Evolutionary conservation across 2,888 invertebrate genomes (phyloP).

Genomic region (Drosophila lacicola): DNA sequence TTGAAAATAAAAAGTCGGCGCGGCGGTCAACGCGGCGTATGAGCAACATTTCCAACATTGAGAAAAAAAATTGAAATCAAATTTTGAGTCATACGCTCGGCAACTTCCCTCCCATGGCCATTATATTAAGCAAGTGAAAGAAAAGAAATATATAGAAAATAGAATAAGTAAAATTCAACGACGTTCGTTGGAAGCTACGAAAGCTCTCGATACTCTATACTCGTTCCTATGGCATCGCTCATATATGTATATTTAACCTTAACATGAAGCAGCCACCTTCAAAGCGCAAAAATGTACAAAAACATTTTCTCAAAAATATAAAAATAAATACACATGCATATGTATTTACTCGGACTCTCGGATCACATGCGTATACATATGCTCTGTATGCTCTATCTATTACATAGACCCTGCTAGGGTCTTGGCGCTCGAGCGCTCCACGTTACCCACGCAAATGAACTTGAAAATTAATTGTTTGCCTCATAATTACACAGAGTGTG

Average conservation of each 20-base stretch:
- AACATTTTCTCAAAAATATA: constrained; percentile 74
- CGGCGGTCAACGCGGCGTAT: constrained; percentile 59
- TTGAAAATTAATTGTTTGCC: constrained; percentile 74
- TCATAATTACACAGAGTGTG: constrained; percentile 51
- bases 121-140: constrained; percentile 22
- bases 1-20: constrained; percentile 39
- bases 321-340: constrained; percentile 69
- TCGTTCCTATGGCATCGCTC: constrained; percentile 19
- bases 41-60: constrained; percentile 55
- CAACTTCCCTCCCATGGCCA: constrained; percentile 19
- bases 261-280: constrained; percentile 79
- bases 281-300: constrained; percentile 60
- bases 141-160: neutral
- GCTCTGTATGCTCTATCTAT: constrained; percentile 19
- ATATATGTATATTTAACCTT: constrained; percentile 74
- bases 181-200: neutral
- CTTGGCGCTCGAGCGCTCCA: constrained; percentile 22
- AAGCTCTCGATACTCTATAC: neutral
- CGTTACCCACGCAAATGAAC: constrained; percentile 72
- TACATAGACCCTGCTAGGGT: constrained; percentile 58
- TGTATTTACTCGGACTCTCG: constrained; percentile 5
- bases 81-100: constrained; percentile 62
- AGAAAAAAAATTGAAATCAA: constrained; percentile 17
- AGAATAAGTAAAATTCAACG: constrained; percentile 48
- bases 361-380: constrained; percentile 23